phyloP scores from a whole-genome alignment of 2,797 vertebrate species.

The Neomorphus geoffroyi region DNA sequence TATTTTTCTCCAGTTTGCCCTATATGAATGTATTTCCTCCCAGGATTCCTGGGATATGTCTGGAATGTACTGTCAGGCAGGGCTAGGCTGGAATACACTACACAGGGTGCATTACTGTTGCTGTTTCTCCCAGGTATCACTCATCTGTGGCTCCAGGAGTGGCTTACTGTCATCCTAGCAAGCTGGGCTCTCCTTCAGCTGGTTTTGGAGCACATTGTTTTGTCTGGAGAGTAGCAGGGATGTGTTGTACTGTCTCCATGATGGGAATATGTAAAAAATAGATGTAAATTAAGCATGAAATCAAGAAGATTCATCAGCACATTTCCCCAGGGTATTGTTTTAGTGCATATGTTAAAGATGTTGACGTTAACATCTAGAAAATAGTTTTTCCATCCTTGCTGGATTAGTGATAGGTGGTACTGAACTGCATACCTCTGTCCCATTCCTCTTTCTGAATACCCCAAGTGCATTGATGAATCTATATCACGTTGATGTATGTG shows the following conservation, averaged over 20 bases:
- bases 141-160: neutral
- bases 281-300: neutral
- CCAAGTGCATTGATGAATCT: accelerated
- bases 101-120: neutral
- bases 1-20: neutral
- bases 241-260: neutral
- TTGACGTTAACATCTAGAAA: neutral
- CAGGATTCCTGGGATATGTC: too few relatives aligned
- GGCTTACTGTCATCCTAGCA: neutral
- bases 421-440: too few relatives aligned
- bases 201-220: neutral
- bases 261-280: neutral
- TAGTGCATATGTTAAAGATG: neutral
- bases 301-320: neutral
- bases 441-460: neutral
- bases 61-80: neutral
- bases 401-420: neutral
- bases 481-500: accelerated
- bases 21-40: neutral
- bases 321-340: neutral
- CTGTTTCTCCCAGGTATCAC: neutral
- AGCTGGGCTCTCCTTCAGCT: neutral
- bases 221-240: neutral
- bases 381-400: neutral
- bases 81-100: neutral